These are phyloP conservation scores for Pipistrellus kuhlii DNA, from an alignment of 2,797 vertebrate genomes.

Conservation along the genomic window DNA sequence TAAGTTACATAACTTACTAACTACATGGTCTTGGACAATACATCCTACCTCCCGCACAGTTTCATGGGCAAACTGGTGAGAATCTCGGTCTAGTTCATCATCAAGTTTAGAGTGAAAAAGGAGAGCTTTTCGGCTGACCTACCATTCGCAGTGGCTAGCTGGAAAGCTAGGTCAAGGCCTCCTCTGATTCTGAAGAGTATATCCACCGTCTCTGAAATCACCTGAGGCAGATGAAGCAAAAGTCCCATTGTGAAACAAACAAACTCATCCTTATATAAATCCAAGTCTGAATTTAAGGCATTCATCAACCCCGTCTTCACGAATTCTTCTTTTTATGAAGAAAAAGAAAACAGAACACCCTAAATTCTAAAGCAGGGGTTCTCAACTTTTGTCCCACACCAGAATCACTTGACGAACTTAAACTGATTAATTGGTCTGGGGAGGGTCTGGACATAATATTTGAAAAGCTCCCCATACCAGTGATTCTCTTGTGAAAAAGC, in stretches of 20 bases:
- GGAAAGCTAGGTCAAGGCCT: slow-evolving; percentile 93
- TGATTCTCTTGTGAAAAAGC: neutral
- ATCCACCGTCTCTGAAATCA: slow-evolving; percentile 84
- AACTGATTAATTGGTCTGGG: neutral
- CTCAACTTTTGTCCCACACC: neutral
- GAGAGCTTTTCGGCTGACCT: slow-evolving; percentile 67
- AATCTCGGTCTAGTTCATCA: neutral
- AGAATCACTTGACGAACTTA: slow-evolving; percentile 28
- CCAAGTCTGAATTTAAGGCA: neutral
- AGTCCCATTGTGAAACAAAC: neutral
- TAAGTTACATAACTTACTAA: neutral
- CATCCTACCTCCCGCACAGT: neutral
- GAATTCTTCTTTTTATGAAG: neutral
- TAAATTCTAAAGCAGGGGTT: slow-evolving; percentile 45
- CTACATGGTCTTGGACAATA: neutral
- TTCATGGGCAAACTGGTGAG: slow-evolving; percentile 31
- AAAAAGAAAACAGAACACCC: neutral
- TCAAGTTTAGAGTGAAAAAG: slow-evolving; percentile 20
- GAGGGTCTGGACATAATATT: neutral
- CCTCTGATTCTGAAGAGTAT: slow-evolving; percentile 93
- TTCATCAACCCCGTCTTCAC: neutral
- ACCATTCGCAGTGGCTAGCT: slow-evolving; percentile 92
- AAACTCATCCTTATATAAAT: neutral
- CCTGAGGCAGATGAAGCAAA: slow-evolving; percentile 76
- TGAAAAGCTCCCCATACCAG: neutral